Evolutionary conservation across 2,797 vertebrate species (phyloP).

Genomic region (Manis pentadactyla): DNA sequence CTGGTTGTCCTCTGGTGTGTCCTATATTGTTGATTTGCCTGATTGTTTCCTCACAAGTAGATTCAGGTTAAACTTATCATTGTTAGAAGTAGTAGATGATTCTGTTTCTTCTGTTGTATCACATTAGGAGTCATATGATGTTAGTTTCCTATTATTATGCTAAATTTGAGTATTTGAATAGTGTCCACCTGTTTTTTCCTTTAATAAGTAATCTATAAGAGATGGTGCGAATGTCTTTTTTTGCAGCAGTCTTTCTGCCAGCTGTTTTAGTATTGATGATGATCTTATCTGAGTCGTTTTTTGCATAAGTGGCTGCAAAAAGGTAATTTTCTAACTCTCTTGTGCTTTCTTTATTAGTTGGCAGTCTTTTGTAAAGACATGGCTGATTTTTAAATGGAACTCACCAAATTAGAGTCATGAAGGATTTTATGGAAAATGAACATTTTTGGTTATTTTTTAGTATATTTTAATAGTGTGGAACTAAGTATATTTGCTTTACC

Average conservation of each 20-base stretch:
- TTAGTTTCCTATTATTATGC: not conserved
- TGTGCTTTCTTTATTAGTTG: not conserved
- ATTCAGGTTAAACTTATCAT: not conserved
- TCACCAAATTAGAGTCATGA: not conserved
- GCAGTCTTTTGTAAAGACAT: not conserved
- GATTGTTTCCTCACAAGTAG: not conserved
- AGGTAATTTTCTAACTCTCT: not conserved
- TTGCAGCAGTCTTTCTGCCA: not conserved
- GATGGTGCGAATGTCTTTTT: not conserved
- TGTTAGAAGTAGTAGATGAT: conserved; percentile 2
- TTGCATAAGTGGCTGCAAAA: not conserved
- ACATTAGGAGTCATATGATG: not conserved
- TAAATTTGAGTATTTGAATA: conserved; percentile 29
- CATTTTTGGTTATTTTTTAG: conserved; percentile 28
- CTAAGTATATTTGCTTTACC: not conserved
- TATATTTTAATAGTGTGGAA: not conserved
- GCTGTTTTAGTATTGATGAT: not conserved
- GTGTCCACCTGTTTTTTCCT: not conserved
- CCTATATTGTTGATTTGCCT: not conserved
- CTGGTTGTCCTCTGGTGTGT: not conserved
- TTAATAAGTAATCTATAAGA: conserved; percentile 21
- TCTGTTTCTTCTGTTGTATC: not conserved
- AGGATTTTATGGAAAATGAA: conserved; percentile 13
- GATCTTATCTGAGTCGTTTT: not conserved
- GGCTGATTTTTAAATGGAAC: conserved; percentile 10